phyloP scores from a whole-genome alignment of 1,140 invertebrate genomes.

The Nasonia longicornis region DNA sequence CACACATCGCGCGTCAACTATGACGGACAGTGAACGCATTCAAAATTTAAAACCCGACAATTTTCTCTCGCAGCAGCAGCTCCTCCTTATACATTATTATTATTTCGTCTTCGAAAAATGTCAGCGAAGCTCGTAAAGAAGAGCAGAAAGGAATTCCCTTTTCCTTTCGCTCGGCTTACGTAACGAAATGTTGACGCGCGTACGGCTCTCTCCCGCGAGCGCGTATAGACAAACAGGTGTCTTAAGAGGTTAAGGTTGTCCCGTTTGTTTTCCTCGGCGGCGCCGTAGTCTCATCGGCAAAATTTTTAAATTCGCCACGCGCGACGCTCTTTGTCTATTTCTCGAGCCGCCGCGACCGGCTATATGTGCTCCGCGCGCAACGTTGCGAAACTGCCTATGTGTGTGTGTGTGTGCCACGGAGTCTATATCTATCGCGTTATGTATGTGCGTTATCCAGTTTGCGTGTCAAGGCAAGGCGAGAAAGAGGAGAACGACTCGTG shows the following conservation, averaged over 20 bases:
- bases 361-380: background rate
- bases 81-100: too few relatives aligned
- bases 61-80: too few relatives aligned
- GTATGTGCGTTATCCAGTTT: slow-evolving; percentile 18
- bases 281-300: slow-evolving; percentile 8
- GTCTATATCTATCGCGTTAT: slow-evolving; percentile 6
- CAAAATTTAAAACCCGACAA: too few relatives aligned
- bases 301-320: slow-evolving; percentile 16
- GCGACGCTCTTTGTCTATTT: background rate
- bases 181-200: slow-evolving; percentile 19
- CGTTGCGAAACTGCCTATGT: background rate
- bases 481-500: background rate
- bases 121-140: too few relatives aligned
- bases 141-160: background rate
- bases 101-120: too few relatives aligned
- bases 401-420: background rate
- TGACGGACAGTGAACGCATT: too few relatives aligned
- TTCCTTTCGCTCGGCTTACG: background rate
- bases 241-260: slow-evolving; percentile 45
- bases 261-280: slow-evolving; percentile 32
- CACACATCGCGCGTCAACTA: too few relatives aligned
- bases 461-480: slow-evolving; percentile 36
- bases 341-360: background rate
- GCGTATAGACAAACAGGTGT: slow-evolving; percentile 19
- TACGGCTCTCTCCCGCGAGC: too few relatives aligned